Evolutionary conservation across 2,797 vertebrate species (phyloP).

Genomic region (Neomorphus geoffroyi): DNA sequence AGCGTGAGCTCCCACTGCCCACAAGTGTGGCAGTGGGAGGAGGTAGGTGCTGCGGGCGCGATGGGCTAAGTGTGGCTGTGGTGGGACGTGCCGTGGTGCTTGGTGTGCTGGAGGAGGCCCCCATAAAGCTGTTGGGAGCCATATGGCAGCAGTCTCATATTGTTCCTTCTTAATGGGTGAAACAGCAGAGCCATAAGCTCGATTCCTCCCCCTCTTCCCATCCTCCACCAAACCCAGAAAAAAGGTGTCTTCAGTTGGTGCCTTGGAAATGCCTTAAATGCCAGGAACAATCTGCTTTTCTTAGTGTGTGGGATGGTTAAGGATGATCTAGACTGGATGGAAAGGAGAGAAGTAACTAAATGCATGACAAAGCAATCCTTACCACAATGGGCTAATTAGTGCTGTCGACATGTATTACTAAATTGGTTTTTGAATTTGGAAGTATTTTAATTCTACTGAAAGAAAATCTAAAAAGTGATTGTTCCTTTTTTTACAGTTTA

Average conservation of each 20-base stretch:
- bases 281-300: not conserved
- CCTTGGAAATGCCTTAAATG: not conserved
- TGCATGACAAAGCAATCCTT: not conserved
- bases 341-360: not conserved
- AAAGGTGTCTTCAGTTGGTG: not conserved
- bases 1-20: rapidly evolving
- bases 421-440: not conserved
- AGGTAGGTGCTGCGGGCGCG: rapidly evolving
- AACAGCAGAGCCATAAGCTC: not conserved
- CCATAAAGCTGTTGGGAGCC: not conserved
- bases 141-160: rapidly evolving
- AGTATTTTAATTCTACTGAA: not conserved
- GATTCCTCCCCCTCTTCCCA: not conserved
- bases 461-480: not conserved
- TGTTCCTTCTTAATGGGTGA: not conserved
- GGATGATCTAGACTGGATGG: not conserved
- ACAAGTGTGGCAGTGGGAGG: not conserved
- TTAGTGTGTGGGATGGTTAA: no score
- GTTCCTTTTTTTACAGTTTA: not conserved
- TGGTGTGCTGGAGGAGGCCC: rapidly evolving
- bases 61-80: not conserved
- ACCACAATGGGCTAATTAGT: not conserved
- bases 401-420: not conserved
- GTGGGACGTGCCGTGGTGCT: not conserved
- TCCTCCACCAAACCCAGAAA: not conserved